Conservation (phyloP, 2,888 invertebrate species). For the Epirrhoe tristata region DNA sequence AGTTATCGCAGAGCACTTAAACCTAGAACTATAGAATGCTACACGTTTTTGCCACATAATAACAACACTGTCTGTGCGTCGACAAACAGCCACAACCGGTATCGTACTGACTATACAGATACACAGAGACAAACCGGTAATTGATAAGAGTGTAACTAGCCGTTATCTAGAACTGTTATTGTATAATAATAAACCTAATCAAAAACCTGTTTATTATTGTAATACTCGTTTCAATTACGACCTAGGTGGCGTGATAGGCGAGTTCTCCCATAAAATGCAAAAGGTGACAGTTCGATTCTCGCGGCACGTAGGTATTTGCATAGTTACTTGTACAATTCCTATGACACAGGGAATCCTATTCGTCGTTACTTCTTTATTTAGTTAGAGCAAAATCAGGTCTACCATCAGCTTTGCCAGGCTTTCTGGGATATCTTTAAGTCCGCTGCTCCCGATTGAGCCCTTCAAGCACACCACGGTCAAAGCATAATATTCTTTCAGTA, state of each 20-base stretch:
- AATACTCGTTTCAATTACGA: too few relatives aligned
- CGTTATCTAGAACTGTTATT: constrained; percentile 11
- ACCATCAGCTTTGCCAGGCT: neutral
- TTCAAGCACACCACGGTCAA: constrained; percentile 56
- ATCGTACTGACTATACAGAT: constrained; percentile 14
- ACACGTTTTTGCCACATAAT: constrained; percentile 40
- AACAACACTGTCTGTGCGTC: constrained; percentile 6
- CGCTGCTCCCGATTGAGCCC: constrained; percentile 31
- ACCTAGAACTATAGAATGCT: constrained; percentile 21
- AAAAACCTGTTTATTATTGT: too few relatives aligned
- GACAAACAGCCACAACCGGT: neutral
- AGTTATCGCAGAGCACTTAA: constrained; percentile 9
- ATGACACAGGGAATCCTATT: too few relatives aligned
- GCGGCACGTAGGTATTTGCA: too few relatives aligned
- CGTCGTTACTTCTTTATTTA: too few relatives aligned
- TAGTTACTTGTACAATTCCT: too few relatives aligned
- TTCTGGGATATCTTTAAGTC: neutral
- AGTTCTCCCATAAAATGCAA: too few relatives aligned
- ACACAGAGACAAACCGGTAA: neutral
- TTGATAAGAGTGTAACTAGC: too few relatives aligned
- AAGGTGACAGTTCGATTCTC: too few relatives aligned
- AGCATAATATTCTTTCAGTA: constrained; percentile 61
- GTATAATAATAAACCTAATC: too few relatives aligned
- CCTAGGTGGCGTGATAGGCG: too few relatives aligned
- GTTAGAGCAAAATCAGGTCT: too few relatives aligned